Percentiles rank a stretch among this genome's conserved stretches.
Conservation (phyloP, 2,113 vertebrate genomes). For the Bufo gargarizans region DNA sequence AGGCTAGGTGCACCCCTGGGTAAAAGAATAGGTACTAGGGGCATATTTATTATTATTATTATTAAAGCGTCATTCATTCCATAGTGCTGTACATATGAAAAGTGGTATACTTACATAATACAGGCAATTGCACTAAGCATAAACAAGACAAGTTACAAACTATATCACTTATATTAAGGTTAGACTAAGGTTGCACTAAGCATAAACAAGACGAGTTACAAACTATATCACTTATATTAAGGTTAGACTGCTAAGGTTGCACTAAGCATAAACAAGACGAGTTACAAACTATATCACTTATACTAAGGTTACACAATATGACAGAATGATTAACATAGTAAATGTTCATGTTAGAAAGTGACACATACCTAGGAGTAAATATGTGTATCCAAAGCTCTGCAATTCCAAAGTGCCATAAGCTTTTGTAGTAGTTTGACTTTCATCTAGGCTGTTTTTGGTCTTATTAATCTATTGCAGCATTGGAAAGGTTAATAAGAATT, state of each 20-base stretch:
- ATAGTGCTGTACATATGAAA: too few species aligned
- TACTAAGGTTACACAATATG: background rate
- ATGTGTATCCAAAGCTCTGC: background rate
- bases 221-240: background rate
- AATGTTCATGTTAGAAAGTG: background rate
- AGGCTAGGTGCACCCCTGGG: too few species aligned
- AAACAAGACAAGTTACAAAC: too few species aligned
- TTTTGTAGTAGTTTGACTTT: background rate
- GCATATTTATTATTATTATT: too few species aligned
- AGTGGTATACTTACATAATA: too few species aligned
- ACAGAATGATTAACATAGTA: background rate
- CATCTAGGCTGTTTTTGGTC: background rate
- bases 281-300: background rate
- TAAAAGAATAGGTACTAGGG: too few species aligned
- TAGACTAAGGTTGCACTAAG: too few species aligned
- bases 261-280: too few species aligned
- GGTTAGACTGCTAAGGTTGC: background rate
- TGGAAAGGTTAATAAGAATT: slow-evolving; percentile 40
- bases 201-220: too few species aligned
- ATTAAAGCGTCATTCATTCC: too few species aligned
- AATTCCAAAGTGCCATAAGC: background rate
- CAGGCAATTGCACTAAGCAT: too few species aligned
- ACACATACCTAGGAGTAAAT: background rate
- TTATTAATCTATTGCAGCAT: slow-evolving; percentile 18
- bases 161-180: too few species aligned